These are phyloP conservation scores for Chorisops tibialis DNA, from an alignment of 2,888 invertebrate species.

Conservation along the genomic window DNA sequence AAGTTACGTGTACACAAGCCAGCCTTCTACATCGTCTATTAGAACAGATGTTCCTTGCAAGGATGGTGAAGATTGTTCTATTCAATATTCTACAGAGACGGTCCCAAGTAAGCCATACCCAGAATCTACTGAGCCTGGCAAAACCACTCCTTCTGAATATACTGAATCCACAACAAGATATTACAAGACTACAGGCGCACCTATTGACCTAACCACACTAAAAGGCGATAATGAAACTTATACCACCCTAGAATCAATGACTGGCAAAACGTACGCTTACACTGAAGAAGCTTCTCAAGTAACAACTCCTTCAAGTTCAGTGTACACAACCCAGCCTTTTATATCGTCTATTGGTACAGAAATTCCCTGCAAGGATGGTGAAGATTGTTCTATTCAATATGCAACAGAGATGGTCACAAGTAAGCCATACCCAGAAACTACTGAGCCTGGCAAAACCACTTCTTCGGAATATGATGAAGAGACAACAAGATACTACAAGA, in stretches of 20 bases:
- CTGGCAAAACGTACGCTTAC: neutral
- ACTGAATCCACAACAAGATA: neutral
- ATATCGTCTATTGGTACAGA: no score
- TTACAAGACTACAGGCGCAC: neutral
- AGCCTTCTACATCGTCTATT: no score
- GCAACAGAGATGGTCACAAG: no score
- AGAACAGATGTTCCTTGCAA: no score
- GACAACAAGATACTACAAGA: neutral
- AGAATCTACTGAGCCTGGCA: neutral
- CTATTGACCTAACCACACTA: neutral
- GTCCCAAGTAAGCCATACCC: neutral
- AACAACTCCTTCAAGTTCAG: neutral
- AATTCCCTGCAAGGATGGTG: no score
- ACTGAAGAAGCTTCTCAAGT: neutral
- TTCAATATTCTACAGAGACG: neutral
- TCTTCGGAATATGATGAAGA: neutral
- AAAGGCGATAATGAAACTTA: neutral
- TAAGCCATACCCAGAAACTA: neutral
- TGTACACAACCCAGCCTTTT: neutral
- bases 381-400: neutral
- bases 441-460: neutral
- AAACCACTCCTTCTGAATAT: neutral
- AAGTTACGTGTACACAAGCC: neutral
- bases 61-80: neutral
- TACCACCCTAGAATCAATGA: neutral